phyloP scores from a whole-genome alignment of 2,113 vertebrate species.

The Prietella phreatophila region DNA sequence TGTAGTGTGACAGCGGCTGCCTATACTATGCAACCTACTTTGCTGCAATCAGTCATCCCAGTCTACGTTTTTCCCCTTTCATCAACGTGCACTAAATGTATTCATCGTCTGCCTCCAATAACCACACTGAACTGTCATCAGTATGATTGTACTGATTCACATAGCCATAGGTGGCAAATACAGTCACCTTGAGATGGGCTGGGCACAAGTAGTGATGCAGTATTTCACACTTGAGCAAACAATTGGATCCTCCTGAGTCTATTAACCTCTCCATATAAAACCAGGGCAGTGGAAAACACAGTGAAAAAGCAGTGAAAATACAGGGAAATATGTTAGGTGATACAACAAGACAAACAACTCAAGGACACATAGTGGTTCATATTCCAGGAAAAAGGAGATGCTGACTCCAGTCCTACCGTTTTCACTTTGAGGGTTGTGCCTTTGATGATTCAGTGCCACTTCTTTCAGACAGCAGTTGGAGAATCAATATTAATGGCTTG shows the following conservation, averaged over 20 bases:
- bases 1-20: background rate
- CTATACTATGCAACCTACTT: background rate
- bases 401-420: conserved; percentile 9
- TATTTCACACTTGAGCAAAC: conserved; percentile 27
- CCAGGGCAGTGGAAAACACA: background rate
- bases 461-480: conserved; percentile 7
- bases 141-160: background rate
- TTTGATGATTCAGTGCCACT: conserved; percentile 24
- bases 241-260: conserved; percentile 18
- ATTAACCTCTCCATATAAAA: background rate
- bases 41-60: background rate
- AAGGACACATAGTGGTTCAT: background rate
- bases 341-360: conserved; percentile 4
- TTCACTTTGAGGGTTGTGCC: background rate
- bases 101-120: background rate
- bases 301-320: background rate
- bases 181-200: conserved; percentile 11
- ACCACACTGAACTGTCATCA: background rate
- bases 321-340: background rate
- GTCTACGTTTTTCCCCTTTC: background rate
- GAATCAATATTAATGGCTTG: conserved; percentile 38
- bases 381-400: background rate
- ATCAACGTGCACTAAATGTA: background rate
- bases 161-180: background rate
- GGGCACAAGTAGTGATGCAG: background rate